A percentile compares a stretch with the other conserved stretches of the same genome.
Evolutionary conservation across 2,797 vertebrate genomes (phyloP).

Genomic region (Aeoliscus strigatus): DNA sequence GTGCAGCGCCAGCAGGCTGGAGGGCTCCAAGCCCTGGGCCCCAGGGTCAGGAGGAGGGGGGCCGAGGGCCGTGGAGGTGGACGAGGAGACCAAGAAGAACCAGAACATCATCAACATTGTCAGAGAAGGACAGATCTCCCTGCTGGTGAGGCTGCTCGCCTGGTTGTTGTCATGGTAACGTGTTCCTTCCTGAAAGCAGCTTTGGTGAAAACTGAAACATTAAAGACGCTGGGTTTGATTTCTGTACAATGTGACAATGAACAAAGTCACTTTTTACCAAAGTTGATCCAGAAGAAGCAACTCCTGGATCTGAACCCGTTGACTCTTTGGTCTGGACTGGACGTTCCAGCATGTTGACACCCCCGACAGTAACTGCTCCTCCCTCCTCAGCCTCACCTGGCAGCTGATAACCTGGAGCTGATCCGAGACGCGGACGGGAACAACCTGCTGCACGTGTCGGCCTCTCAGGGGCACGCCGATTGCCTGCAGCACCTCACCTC

Average conservation of each 20-base stretch:
- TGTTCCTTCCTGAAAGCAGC: no score
- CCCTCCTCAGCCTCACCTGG: conserved; percentile 86
- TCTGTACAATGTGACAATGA: no score
- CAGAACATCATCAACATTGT: conserved; percentile 96
- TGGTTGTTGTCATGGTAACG: no score
- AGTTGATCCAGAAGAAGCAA: no score
- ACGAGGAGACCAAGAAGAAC: conserved; percentile 84
- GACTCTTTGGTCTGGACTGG: no score
- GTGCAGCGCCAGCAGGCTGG: conserved; percentile 64
- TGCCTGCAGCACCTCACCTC: conserved; percentile 97
- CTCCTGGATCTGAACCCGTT: no score
- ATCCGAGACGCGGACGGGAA: conserved; percentile 88
- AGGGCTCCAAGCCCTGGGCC: conserved; percentile 70
- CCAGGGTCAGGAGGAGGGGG: conserved; percentile 53
- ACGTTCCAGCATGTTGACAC: no score
- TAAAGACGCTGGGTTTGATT: no score
- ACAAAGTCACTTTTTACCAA: background rate
- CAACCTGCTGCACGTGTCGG: conserved; percentile 91
- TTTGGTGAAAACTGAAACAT: no score
- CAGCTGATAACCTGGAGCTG: conserved; percentile 92
- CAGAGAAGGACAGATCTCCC: conserved; percentile 89
- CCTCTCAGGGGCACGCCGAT: conserved; percentile 87
- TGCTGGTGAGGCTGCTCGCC: conserved; percentile 57
- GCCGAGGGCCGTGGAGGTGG: conserved; percentile 64
- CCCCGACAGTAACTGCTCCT: no score